Evolutionary conservation across 2,888 invertebrate genomes (phyloP).

Genomic region (Gisinianus flammeolus): DNA sequence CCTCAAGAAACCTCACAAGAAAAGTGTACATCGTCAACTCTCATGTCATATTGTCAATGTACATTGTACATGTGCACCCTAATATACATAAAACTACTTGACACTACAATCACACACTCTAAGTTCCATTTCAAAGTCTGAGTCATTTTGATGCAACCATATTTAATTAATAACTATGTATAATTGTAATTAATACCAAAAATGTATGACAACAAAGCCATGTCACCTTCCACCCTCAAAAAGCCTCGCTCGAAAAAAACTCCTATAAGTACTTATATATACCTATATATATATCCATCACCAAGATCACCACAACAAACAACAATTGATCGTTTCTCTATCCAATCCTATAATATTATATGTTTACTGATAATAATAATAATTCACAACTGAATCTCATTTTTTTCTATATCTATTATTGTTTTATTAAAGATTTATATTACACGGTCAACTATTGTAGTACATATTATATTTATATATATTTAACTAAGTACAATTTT

Average conservation of each 20-base stretch:
- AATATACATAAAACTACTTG: background rate
- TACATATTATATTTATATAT: background rate
- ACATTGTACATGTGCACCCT: no score
- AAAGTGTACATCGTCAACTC: background rate
- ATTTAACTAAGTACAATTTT: background rate
- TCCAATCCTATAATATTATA: no score
- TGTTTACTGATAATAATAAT: no score
- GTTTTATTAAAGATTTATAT: background rate
- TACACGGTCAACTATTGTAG: background rate
- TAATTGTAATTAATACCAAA: background rate
- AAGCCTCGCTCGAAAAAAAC: background rate
- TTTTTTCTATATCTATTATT: background rate
- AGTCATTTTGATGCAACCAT: background rate
- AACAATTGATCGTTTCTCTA: background rate
- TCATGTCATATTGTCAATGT: no score
- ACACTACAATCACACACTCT: background rate
- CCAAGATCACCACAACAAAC: background rate
- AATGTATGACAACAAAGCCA: background rate
- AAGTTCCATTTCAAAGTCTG: background rate
- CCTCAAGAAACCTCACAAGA: no score
- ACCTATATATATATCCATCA: no score
- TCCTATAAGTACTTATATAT: no score
- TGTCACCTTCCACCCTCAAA: background rate
- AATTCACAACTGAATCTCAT: background rate
- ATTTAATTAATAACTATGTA: background rate